phyloP scores from a whole-genome alignment of 2,797 vertebrate genomes.

The Heterohyrax brucei region DNA sequence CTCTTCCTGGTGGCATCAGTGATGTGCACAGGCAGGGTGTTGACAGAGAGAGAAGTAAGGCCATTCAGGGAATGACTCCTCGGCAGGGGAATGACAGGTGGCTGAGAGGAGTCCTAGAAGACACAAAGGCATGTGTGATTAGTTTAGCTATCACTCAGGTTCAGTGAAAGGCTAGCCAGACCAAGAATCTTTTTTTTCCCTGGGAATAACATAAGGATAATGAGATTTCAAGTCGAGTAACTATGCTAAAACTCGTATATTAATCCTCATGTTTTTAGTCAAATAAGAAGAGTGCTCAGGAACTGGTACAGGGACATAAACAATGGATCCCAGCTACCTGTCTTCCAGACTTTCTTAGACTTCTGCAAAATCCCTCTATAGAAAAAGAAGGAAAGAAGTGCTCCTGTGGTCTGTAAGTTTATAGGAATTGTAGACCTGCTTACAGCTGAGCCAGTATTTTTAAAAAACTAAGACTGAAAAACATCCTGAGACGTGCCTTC shows the following conservation, averaged over 20 bases:
- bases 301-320: neutral
- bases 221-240: neutral
- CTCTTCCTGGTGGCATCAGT: constrained; percentile 95
- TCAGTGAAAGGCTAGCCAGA: constrained; percentile 26
- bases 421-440: neutral
- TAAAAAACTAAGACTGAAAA: neutral
- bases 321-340: neutral
- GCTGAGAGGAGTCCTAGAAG: constrained; percentile 90
- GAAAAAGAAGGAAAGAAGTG: neutral
- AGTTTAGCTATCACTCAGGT: constrained; percentile 28
- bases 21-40: constrained; percentile 96
- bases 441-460: neutral
- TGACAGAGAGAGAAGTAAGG: constrained; percentile 94
- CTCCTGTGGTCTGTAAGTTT: constrained; percentile 24
- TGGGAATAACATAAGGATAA: constrained; percentile 31
- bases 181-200: constrained; percentile 85
- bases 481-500: neutral
- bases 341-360: neutral
- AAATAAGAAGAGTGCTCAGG: constrained; percentile 43
- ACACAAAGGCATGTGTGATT: constrained; percentile 63
- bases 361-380: constrained; percentile 30
- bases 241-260: neutral
- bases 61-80: constrained; percentile 93
- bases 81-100: constrained; percentile 84
- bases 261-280: constrained; percentile 35